Conservation (phyloP, 2,113 vertebrate species). For the Mastomys natalensis region DNA sequence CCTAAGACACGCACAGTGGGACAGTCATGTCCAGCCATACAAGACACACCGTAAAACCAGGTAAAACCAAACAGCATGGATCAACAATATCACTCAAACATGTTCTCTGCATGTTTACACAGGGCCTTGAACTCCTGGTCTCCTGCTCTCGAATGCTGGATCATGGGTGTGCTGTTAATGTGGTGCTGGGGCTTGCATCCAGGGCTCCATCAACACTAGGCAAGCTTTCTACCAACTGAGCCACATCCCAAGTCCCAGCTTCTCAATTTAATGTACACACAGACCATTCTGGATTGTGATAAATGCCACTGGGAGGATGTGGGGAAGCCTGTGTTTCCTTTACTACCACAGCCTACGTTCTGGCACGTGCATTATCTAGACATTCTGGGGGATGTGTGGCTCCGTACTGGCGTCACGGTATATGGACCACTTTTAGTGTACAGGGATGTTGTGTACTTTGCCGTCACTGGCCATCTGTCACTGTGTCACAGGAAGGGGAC, state of each 20-base stretch:
- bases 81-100: neutral
- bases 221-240: neutral
- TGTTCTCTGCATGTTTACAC: neutral
- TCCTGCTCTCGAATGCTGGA: too few species aligned
- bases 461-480: neutral
- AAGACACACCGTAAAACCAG: neutral
- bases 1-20: neutral
- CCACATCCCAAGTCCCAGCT: neutral
- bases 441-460: neutral
- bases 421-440: neutral
- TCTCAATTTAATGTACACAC: neutral
- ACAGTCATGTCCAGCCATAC: neutral
- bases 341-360: neutral
- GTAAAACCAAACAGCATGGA: conserved; percentile 7
- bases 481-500: neutral
- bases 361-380: neutral
- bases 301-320: neutral
- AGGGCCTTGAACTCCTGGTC: neutral
- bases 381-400: neutral
- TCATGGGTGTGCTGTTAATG: too few species aligned
- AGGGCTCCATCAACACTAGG: neutral
- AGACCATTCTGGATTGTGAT: neutral
- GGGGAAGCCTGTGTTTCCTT: neutral
- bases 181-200: neutral
- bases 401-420: neutral